Conservation (phyloP, 2,888 invertebrate genomes). For the Epinotia brunnichana region DNA sequence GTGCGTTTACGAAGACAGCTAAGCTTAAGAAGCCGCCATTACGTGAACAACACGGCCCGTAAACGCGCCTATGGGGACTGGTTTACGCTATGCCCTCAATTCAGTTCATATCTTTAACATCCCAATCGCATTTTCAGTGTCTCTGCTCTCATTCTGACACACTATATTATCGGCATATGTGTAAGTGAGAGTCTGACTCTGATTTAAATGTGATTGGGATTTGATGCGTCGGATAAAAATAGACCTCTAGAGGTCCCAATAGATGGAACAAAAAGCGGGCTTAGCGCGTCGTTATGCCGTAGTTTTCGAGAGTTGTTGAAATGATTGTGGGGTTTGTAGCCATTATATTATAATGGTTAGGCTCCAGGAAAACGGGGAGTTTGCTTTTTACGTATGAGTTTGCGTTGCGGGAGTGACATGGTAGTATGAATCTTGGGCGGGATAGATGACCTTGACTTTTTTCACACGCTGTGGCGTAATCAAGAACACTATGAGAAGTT, state of each 20-base stretch:
- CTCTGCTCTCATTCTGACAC: not conserved
- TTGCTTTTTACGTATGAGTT: slow-evolving; percentile 18
- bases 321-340: slow-evolving; percentile 15
- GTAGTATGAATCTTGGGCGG: not conserved
- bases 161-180: not conserved
- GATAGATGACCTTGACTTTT: not conserved
- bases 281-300: slow-evolving; percentile 38
- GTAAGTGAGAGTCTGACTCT: too few species aligned
- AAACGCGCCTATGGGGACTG: slow-evolving; percentile 44
- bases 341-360: slow-evolving; percentile 15
- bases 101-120: not conserved
- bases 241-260: slow-evolving; percentile 10
- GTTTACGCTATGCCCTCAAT: slow-evolving; percentile 39
- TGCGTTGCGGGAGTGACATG: slow-evolving; percentile 3
- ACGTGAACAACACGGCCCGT: slow-evolving; percentile 43
- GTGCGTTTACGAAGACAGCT: slow-evolving; percentile 43
- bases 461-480: not conserved
- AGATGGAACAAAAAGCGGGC: slow-evolving; percentile 40
- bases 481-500: too few species aligned
- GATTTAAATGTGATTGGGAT: not conserved
- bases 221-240: not conserved
- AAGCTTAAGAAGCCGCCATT: slow-evolving; percentile 44
- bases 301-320: slow-evolving; percentile 39
- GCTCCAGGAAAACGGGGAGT: slow-evolving; percentile 9
- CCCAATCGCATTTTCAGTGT: not conserved